A percentile compares a stretch with the other conserved stretches of the same genome.
phyloP scores from a whole-genome alignment of 1,140 invertebrate genomes.

The Euwallacea fornicatus region DNA sequence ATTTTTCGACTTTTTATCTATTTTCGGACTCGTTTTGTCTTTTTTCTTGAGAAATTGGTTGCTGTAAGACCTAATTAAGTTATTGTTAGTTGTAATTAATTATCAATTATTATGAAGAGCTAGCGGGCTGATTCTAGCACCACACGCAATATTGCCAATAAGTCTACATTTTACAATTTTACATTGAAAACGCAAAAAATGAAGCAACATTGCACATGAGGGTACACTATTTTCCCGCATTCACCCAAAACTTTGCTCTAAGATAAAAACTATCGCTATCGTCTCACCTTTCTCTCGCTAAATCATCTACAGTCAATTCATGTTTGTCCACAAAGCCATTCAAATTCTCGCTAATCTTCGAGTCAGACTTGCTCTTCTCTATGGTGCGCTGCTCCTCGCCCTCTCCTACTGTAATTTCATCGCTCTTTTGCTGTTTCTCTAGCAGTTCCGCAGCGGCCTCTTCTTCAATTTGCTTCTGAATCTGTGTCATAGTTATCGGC shows the following conservation, averaged over 20 bases:
- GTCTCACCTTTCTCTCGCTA: slow-evolving; percentile 45
- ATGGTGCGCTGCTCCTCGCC: slow-evolving; percentile 46
- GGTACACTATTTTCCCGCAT: too few relatives aligned
- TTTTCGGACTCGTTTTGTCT: slow-evolving; percentile 56
- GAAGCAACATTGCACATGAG: too few relatives aligned
- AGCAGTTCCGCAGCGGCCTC: slow-evolving; percentile 17
- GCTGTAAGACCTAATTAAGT: slow-evolving; percentile 47
- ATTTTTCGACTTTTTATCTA: slow-evolving; percentile 57
- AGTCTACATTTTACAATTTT: too few relatives aligned
- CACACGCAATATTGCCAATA: too few relatives aligned
- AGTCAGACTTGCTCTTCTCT: slow-evolving; percentile 69
- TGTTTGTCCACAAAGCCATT: slow-evolving; percentile 54
- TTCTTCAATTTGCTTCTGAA: slow-evolving; percentile 14
- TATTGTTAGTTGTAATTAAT: not conserved
- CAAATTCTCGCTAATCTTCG: slow-evolving; percentile 63
- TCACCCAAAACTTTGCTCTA: too few relatives aligned
- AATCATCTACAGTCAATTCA: slow-evolving; percentile 49
- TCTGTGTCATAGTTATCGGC: slow-evolving; percentile 54
- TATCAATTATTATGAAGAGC: too few relatives aligned
- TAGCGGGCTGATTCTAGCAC: too few relatives aligned
- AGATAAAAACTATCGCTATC: not conserved
- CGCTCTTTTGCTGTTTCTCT: slow-evolving; percentile 30
- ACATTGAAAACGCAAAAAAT: too few relatives aligned
- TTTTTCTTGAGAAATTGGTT: slow-evolving; percentile 54
- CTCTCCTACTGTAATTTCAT: slow-evolving; percentile 18